Evolutionary conservation across 2,888 invertebrate species (phyloP).

Genomic region (Sclerodermus sp.): DNA sequence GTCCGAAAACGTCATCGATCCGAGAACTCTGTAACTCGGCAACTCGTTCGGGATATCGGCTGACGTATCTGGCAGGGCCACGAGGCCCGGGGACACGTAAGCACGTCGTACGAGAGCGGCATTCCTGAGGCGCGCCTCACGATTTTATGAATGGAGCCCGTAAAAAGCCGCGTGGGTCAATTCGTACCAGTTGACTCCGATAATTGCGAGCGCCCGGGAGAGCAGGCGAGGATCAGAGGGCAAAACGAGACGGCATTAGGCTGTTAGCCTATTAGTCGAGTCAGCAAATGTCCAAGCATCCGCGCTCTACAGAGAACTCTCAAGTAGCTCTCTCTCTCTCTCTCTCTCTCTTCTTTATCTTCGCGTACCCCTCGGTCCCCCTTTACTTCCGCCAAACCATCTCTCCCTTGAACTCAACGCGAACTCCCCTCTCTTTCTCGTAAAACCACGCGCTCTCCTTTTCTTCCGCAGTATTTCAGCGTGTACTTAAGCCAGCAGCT

Average conservation of each 20-base stretch:
- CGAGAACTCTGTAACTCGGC: too few species aligned
- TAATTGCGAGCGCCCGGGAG: slow-evolving; percentile 40
- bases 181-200: slow-evolving; percentile 51
- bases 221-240: slow-evolving; percentile 46
- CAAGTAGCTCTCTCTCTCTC: slow-evolving; percentile 6
- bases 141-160: slow-evolving; percentile 33
- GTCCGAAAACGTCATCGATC: too few species aligned
- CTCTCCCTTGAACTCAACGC: not conserved
- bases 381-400: slow-evolving; percentile 4
- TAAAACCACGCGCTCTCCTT: too few species aligned
- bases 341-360: slow-evolving; percentile 12
- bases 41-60: too few species aligned
- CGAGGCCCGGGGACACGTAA: too few species aligned
- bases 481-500: not conserved
- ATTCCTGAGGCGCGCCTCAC: slow-evolving; percentile 27
- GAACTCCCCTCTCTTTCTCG: slow-evolving; percentile 12
- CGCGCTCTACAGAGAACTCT: slow-evolving; percentile 31
- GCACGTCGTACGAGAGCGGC: slow-evolving; percentile 1
- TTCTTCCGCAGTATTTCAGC: too few species aligned
- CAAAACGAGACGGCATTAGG: slow-evolving; percentile 51
- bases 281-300: too few species aligned
- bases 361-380: not conserved
- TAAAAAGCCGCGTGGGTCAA: slow-evolving; percentile 36
- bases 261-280: slow-evolving; percentile 50
- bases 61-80: too few species aligned